These are phyloP conservation scores for Clarias platycephalus DNA, from an alignment of 2,797 vertebrate species.

Conservation along the genomic window DNA sequence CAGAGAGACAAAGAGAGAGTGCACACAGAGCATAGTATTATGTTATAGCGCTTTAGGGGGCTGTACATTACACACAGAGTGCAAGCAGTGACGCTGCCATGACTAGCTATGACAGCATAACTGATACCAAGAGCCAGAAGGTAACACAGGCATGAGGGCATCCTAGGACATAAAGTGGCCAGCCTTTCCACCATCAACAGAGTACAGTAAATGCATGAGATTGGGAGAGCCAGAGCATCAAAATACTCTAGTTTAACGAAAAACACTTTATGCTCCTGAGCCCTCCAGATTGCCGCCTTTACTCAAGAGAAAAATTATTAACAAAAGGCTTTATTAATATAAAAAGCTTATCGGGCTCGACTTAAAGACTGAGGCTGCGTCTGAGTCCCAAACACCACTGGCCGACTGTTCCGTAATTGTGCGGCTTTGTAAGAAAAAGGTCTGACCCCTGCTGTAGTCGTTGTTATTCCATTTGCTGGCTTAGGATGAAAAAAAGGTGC, in stretches of 20 bases:
- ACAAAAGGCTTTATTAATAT: not conserved
- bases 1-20: not conserved
- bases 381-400: not conserved
- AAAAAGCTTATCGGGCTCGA: not conserved
- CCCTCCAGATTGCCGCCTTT: not conserved
- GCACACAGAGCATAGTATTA: too few species aligned
- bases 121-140: not conserved
- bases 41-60: not conserved
- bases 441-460: not conserved
- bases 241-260: not conserved
- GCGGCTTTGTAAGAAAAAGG: not conserved
- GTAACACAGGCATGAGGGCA: not conserved
- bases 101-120: not conserved
- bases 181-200: not conserved
- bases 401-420: not conserved
- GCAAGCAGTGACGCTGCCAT: not conserved
- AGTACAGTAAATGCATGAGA: not conserved
- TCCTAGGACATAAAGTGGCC: not conserved
- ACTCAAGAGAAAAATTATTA: not conserved
- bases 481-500: not conserved
- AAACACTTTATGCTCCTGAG: not conserved
- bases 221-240: not conserved
- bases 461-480: not conserved
- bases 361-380: not conserved
- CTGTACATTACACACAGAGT: not conserved